Evolutionary conservation across 2,888 invertebrate genomes (phyloP), one percentile per base, ranked within the genome.

Genomic region (Agonum fuliginosum): DNA sequence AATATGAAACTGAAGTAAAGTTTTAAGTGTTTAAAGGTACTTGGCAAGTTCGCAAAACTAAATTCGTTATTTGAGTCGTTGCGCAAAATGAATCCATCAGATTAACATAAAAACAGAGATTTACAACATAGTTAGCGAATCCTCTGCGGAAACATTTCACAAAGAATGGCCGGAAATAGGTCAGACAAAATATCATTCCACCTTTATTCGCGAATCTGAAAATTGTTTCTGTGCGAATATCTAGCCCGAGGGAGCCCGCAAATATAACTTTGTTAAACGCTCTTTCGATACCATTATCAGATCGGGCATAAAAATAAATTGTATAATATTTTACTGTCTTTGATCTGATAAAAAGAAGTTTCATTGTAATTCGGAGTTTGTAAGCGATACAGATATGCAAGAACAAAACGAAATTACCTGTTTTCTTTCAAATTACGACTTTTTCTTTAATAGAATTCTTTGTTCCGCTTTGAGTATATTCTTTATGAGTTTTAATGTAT

Each of bases 251-350:
- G 73, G 73, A 58, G 37, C 34, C 54, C 58, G 58, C 30, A 73
- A 58, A 73, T 73, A 73, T 73, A 73, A 73, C 73, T 73, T 73
- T 54, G 73, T 73, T 73, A 73, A 73, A 73, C 58, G 73, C 51
- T 73, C 73, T 73, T 73, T 73, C 73, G 73, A 73, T 73, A 58
- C 73, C 41, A 73, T 73, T 73, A 73, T 73, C 73, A 73, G 73
- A 73, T 73, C 73, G 54, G 58, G 58, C 41, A 58, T 73, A 73
- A 73, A 73, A 73, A 73, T 73, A 73, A 73, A 73, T 73, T 73
- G 58, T 73, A 73, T 73, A 51, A 73, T 73, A 73, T 73, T 73
- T 73, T 73, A 73, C 58, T 58, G 73, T 58, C 54, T 73, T 73
- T 43, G 71, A 71, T 71, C 71, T 71, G 71, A 71, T 71, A 71